These are phyloP conservation scores for Lampropteryx suffumata DNA, from an alignment of 2,888 invertebrate species.

Conservation along the genomic window DNA sequence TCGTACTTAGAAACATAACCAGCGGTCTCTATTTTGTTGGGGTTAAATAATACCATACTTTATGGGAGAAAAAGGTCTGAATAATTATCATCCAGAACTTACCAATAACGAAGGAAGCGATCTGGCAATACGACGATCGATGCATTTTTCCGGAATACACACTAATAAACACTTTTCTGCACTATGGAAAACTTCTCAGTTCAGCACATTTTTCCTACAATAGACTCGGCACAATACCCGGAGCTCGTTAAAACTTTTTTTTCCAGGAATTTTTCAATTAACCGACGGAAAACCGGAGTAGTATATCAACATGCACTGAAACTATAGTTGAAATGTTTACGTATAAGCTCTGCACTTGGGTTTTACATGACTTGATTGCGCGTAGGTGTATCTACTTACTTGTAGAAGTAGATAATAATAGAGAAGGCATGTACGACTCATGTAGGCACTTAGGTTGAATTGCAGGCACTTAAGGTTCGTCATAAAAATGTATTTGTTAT, in stretches of 20 bases:
- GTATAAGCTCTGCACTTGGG: constrained; percentile 28
- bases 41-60: no score
- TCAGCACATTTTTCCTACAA: constrained; percentile 53
- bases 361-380: constrained; percentile 16
- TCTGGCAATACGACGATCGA: constrained; percentile 48
- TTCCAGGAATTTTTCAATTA: constrained; percentile 36
- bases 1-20: no score
- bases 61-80: no score
- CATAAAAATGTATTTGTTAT: constrained; percentile 25
- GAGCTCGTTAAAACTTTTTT: constrained; percentile 57
- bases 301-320: constrained; percentile 33
- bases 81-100: constrained; percentile 38
- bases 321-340: constrained; percentile 33
- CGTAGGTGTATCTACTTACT: background rate
- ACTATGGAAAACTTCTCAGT: constrained; percentile 43
- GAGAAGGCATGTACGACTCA: background rate
- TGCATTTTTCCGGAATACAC: constrained; percentile 50
- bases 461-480: constrained; percentile 20
- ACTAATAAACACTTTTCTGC: constrained; percentile 33
- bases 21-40: no score
- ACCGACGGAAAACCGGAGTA: constrained; percentile 22
- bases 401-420: background rate
- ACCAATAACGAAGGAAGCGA: constrained; percentile 67
- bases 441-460: constrained; percentile 11
- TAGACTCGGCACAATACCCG: constrained; percentile 48